Percentiles rank a stretch among this genome's conserved stretches.
Conservation (phyloP, 2,113 vertebrate species). For the Peromyscus polionotus region DNA sequence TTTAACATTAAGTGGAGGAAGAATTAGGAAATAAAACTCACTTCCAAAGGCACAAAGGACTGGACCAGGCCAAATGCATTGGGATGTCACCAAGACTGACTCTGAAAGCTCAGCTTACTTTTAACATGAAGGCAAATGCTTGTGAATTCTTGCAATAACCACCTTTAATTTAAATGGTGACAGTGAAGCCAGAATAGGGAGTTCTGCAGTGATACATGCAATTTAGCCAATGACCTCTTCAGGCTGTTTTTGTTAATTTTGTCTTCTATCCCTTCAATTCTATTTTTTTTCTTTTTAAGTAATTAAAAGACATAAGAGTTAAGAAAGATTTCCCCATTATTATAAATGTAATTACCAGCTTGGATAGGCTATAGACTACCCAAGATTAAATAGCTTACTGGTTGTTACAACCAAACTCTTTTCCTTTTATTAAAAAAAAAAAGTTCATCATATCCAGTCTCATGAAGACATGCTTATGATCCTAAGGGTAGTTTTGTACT, state of each 20-base stretch:
- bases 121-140: neutral
- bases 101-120: neutral
- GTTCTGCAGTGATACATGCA: neutral
- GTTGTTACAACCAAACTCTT: neutral
- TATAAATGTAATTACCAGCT: constrained; percentile 12
- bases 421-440: constrained; percentile 40
- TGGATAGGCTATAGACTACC: neutral
- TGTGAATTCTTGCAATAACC: neutral
- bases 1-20: neutral
- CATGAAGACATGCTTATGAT: neutral
- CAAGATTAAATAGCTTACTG: neutral
- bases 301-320: neutral
- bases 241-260: constrained; percentile 30
- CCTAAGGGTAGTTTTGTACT: constrained; percentile 19
- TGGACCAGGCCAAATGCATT: neutral
- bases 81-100: neutral
- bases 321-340: constrained; percentile 21
- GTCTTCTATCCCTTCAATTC: constrained; percentile 23
- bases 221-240: neutral
- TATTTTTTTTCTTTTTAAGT: constrained; percentile 1
- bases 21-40: constrained; percentile 24
- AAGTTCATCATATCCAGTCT: neutral
- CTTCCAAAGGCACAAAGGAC: constrained; percentile 11
- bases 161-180: constrained; percentile 34
- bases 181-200: neutral